Evolutionary conservation across 2,113 vertebrate genomes (phyloP), one percentile per base, ranked within the genome.

Genomic region (Albula glossodonta): DNA sequence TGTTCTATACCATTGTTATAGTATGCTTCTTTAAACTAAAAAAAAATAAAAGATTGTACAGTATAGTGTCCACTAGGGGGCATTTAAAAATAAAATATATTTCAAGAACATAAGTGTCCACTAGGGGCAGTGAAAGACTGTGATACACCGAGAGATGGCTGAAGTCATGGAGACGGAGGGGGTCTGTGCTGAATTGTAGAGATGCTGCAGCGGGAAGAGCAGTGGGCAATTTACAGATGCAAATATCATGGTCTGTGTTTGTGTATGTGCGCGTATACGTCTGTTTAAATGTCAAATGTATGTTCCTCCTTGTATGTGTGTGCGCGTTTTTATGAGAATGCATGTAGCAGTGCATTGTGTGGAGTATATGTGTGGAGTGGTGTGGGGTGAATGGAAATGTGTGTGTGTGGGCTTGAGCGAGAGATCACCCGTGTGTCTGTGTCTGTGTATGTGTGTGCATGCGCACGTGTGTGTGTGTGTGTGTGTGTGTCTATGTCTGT

Each of bases 401-500:
- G 53, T 12, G 53, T 56, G 53, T 56, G 53, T 56, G 53, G 6
- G 53, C 53, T 7, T 78, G 63, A 74, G 80, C 15, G n/a, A n/a
- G 78, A 31, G 57, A 80, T 53, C 25, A 22, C 48, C 57, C 22
- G 53, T 51, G 7, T 5, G 53, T 79, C 25, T 80, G 52, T 10
- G 31, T 31, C 70, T 57, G 82, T 51, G 50, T 78, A 51, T 49
- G 9, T 51, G 19, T 85, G 78, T 81, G 85, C 51, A 56, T 77
- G 85, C 57, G 70, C 51, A 80, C 7, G 83, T 78, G 22, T 49
- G 56, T 70, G 48, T 82, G 41, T 78, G 82, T 78, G 2, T 15
- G 17, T 5, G 15, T 31, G 70, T 82, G 49, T 85, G 84, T 83
- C 51, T 87, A 57, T 60, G 82, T 87, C 77, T 86, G 48, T 70